Evolutionary conservation across 2,888 invertebrate genomes (phyloP).

Genomic region (Lasioglossum marginatum): DNA sequence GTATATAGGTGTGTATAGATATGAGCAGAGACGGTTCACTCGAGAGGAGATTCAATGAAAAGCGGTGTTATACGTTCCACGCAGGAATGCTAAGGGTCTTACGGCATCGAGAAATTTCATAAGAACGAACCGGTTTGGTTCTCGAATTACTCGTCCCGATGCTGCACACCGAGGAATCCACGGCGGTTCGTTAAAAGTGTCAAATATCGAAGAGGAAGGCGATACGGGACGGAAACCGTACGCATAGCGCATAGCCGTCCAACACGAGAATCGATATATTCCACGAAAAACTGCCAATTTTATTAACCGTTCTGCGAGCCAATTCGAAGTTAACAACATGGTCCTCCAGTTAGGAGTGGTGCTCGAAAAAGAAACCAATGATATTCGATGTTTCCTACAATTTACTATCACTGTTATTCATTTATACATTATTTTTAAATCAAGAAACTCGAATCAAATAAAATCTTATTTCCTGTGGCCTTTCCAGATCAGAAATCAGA

Average conservation of each 20-base stretch:
- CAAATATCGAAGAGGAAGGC: constrained; percentile 42
- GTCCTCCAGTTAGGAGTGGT: too few relatives aligned
- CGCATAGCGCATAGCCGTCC: background rate
- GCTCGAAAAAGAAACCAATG: too few relatives aligned
- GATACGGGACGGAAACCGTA: constrained; percentile 39
- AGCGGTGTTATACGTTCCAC: constrained; percentile 45
- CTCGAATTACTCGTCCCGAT: constrained; percentile 52
- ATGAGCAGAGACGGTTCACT: background rate
- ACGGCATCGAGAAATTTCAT: constrained; percentile 61
- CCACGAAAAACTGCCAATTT: background rate
- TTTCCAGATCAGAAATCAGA: too few relatives aligned
- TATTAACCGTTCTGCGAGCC: constrained; percentile 3
- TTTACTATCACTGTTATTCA: too few relatives aligned
- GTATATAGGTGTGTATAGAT: background rate
- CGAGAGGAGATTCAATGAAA: constrained; percentile 42
- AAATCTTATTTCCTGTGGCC: too few relatives aligned
- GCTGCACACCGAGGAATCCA: constrained; percentile 36
- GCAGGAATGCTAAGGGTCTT: constrained; percentile 55
- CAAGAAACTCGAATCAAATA: too few relatives aligned
- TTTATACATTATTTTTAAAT: too few relatives aligned
- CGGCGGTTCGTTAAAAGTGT: constrained; percentile 50
- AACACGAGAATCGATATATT: constrained; percentile 1
- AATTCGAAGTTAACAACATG: background rate
- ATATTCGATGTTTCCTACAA: too few relatives aligned
- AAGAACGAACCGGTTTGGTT: constrained; percentile 64